Conservation (phyloP, 2,888 invertebrate genomes). For the Acleris emargana region DNA sequence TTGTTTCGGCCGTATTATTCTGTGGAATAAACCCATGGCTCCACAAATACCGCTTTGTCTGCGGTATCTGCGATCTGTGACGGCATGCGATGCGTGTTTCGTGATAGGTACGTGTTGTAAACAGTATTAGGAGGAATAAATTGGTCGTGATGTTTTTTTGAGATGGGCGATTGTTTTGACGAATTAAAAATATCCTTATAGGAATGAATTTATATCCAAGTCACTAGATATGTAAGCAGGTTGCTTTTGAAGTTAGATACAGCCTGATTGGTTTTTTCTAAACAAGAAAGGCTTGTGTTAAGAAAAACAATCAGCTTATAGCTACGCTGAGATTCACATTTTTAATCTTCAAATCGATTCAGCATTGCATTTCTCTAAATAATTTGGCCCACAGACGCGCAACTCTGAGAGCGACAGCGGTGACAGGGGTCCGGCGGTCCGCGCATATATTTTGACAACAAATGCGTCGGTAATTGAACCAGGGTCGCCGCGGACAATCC, state of each 20-base stretch:
- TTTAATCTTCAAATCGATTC: too few relatives aligned
- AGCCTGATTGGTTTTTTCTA: too few relatives aligned
- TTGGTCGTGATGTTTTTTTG: background rate
- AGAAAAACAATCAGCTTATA: too few relatives aligned
- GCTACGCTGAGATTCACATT: too few relatives aligned
- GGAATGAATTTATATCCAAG: too few relatives aligned
- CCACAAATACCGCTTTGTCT: background rate
- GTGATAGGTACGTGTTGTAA: background rate
- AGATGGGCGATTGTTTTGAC: too few relatives aligned
- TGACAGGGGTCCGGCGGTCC: slow-evolving; percentile 46
- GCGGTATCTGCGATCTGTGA: slow-evolving; percentile 24
- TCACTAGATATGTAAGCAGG: too few relatives aligned
- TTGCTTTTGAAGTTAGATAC: too few relatives aligned
- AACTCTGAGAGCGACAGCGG: slow-evolving; percentile 19
- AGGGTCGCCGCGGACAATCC: slow-evolving; percentile 36
- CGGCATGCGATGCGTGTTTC: slow-evolving; percentile 7
- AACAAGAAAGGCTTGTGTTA: too few relatives aligned
- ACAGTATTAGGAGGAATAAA: background rate
- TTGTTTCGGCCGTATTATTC: slow-evolving; percentile 57
- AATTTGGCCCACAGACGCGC: slow-evolving; percentile 6
- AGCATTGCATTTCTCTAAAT: background rate
- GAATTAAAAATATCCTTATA: too few relatives aligned
- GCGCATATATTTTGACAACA: slow-evolving; percentile 70
- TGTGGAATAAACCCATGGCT: slow-evolving; percentile 1
- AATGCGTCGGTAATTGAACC: slow-evolving; percentile 66